A percentile compares a stretch with the other conserved stretches of the same genome.
These are phyloP conservation scores for Coregonus ussuriensis DNA, from an alignment of 2,797 vertebrate genomes.

Conservation along the genomic window DNA sequence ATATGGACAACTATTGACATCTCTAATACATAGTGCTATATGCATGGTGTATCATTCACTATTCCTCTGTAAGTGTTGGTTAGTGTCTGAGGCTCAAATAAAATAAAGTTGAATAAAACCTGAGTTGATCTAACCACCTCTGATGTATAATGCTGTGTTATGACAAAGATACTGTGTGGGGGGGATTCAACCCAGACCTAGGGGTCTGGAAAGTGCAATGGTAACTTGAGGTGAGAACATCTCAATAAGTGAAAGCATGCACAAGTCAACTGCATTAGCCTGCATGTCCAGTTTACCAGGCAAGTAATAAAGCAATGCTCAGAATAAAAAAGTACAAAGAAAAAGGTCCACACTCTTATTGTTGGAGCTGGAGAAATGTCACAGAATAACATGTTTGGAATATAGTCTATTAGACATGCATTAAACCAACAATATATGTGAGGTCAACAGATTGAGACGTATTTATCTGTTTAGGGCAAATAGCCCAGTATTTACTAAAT, in stretches of 20 bases:
- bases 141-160: neutral
- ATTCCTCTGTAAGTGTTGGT: neutral
- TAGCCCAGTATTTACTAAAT: conserved; percentile 36
- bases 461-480: conserved; percentile 41
- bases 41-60: neutral
- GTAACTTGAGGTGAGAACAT: neutral
- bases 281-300: neutral
- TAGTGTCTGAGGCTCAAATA: neutral
- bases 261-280: neutral
- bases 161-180: neutral
- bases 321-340: neutral
- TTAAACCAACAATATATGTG: neutral
- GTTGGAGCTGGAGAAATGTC: neutral
- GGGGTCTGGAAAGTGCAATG: neutral
- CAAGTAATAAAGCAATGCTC: neutral
- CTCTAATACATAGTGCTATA: neutral
- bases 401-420: neutral
- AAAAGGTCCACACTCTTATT: neutral
- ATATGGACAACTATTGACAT: neutral
- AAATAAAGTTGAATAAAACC: neutral
- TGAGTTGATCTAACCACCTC: neutral
- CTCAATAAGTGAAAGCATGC: conserved; percentile 4
- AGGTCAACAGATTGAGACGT: conserved; percentile 38
- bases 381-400: neutral
- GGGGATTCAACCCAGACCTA: neutral